A percentile compares a stretch with the other conserved stretches of the same genome.
Conservation (phyloP, 2,888 invertebrate species). For the Patella caerulea region DNA sequence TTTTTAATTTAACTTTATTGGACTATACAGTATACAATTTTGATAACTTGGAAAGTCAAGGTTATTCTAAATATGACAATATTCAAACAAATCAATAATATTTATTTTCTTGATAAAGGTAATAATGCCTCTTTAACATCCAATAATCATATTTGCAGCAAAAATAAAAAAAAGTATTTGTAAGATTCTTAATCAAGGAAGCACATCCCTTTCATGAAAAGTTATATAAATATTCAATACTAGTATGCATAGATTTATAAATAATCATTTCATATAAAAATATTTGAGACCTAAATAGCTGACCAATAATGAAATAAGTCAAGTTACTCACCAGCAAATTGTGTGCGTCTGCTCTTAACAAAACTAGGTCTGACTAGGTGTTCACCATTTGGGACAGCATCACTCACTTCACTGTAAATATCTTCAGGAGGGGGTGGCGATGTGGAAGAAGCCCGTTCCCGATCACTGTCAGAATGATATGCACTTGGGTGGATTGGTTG, state of each 20-base stretch:
- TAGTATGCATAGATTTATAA: neutral
- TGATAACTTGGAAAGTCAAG: too few species aligned
- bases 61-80: too few species aligned
- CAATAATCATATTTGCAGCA: too few species aligned
- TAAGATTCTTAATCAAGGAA: too few species aligned
- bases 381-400: conserved; percentile 73
- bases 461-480: conserved; percentile 58
- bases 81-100: too few species aligned
- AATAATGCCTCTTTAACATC: too few species aligned
- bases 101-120: too few species aligned
- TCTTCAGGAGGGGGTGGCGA: conserved; percentile 71
- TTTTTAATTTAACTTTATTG: too few species aligned
- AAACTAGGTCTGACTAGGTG: conserved; percentile 73
- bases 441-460: conserved; percentile 61
- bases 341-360: conserved; percentile 71
- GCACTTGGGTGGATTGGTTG: conserved; percentile 72
- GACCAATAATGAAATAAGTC: neutral
- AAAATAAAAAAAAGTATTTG: too few species aligned
- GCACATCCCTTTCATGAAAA: too few species aligned
- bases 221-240: too few species aligned
- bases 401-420: conserved; percentile 66
- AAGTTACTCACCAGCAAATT: conserved; percentile 75
- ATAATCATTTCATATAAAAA: neutral
- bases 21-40: too few species aligned
- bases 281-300: neutral